phyloP scores from a whole-genome alignment of 2,797 vertebrate species.

The Gallinago solitaria region DNA sequence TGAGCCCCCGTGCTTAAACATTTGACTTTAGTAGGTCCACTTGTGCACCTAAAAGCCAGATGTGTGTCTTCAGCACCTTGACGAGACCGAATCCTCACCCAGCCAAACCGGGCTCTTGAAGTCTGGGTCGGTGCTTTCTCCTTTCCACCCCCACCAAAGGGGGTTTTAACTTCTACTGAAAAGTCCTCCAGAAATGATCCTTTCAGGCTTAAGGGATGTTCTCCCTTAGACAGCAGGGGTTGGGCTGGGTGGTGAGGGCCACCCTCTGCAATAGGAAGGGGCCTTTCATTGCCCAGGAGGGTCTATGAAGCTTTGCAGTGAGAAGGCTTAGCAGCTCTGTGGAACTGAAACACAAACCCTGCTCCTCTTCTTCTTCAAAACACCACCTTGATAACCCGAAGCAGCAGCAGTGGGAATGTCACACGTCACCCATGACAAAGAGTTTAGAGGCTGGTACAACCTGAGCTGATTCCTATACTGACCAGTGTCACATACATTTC shows the following conservation, averaged over 20 bases:
- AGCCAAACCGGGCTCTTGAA: background rate
- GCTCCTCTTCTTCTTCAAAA: background rate
- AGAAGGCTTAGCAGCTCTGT: background rate
- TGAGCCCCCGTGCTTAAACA: accelerated
- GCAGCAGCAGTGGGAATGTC: background rate
- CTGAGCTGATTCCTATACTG: background rate
- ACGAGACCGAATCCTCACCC: background rate
- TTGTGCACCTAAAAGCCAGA: background rate
- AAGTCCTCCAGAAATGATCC: background rate
- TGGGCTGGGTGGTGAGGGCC: background rate
- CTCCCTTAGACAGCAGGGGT: background rate
- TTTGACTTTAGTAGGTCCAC: background rate
- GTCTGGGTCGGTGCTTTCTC: background rate
- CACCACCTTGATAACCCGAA: accelerated
- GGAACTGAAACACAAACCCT: background rate
- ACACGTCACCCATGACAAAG: accelerated
- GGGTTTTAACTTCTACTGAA: background rate
- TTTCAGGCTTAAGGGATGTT: background rate
- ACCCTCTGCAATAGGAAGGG: too few species aligned
- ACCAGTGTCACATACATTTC: background rate
- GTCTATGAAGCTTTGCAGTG: background rate
- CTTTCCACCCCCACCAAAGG: background rate
- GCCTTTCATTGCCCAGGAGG: background rate
- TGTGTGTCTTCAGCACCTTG: background rate
- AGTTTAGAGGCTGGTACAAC: background rate